A percentile compares a stretch with the other conserved stretches of the same genome.
These are phyloP conservation scores for Zaprionus nigranus DNA, from an alignment of 1,140 invertebrate species.

Conservation along the genomic window DNA sequence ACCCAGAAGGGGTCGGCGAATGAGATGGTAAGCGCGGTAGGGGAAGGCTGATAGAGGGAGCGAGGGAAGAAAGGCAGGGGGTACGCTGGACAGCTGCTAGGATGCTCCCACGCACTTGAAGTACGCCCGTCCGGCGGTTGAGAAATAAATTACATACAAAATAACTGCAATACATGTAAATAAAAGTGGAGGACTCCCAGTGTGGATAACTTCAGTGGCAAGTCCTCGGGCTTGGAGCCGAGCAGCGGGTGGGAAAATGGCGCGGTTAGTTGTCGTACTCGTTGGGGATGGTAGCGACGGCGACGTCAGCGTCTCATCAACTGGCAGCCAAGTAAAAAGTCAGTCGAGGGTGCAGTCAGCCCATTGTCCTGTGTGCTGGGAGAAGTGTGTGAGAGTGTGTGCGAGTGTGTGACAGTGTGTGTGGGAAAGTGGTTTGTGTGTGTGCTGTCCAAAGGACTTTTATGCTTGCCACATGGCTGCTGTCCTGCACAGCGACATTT, in stretches of 20 bases:
- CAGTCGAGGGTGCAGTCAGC: constrained; percentile 60
- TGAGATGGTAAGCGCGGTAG: background rate
- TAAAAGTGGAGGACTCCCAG: constrained; percentile 60
- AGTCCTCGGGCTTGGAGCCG: constrained; percentile 8
- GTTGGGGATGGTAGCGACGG: background rate
- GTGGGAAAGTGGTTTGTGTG: constrained; percentile 35
- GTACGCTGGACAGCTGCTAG: constrained; percentile 3
- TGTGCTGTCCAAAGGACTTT: constrained; percentile 74
- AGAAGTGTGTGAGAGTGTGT: background rate
- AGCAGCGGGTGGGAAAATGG: constrained; percentile 1
- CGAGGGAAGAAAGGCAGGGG: background rate
- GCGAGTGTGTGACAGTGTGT: background rate
- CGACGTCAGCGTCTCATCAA: constrained; percentile 76
- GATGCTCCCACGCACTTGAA: constrained; percentile 54
- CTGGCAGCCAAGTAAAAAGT: constrained; percentile 70
- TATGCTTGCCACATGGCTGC: constrained; percentile 80
- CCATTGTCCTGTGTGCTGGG: constrained; percentile 56
- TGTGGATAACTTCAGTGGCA: constrained; percentile 6
- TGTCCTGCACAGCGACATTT: constrained; percentile 77
- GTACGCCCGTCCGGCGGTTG: constrained; percentile 40
- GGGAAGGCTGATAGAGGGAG: background rate
- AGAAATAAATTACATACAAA: constrained; percentile 81
- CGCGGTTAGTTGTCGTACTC: background rate
- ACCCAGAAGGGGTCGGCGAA: background rate
- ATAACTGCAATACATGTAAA: constrained; percentile 82